Conservation (phyloP, 2,113 vertebrate genomes). For the Phrynocephalus versicolor region DNA sequence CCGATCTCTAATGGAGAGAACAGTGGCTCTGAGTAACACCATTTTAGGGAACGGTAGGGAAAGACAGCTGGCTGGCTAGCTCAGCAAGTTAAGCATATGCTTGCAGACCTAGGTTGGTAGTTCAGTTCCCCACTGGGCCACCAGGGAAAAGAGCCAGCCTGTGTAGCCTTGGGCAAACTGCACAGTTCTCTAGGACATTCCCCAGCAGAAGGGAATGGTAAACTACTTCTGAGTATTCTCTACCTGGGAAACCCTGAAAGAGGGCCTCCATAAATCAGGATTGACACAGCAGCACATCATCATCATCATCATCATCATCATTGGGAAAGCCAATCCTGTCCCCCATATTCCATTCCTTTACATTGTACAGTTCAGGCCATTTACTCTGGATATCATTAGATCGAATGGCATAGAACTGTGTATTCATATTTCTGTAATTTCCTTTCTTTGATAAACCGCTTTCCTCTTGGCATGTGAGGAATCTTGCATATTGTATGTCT, state of each 20-base stretch:
- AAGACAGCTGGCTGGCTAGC: background rate
- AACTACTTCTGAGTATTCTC: background rate
- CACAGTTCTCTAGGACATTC: background rate
- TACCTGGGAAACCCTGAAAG: too few species aligned
- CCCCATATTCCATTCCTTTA: too few species aligned
- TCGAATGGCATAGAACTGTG: constrained; percentile 42
- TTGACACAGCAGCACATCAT: background rate
- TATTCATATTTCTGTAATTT: constrained; percentile 34
- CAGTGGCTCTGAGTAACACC: background rate
- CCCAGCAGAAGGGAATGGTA: background rate
- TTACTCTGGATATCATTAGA: constrained; percentile 16
- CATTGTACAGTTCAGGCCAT: background rate
- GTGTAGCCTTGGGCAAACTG: background rate
- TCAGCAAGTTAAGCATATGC: background rate
- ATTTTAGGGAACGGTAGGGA: background rate
- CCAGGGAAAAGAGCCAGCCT: background rate
- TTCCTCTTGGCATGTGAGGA: constrained; percentile 37
- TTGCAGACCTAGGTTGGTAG: background rate
- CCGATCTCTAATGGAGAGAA: too few species aligned
- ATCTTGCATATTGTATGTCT: constrained; percentile 43
- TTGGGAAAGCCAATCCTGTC: background rate
- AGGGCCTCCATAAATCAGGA: background rate
- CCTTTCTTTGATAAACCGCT: constrained; percentile 51
- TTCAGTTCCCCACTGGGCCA: background rate
- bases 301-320: background rate